Evolutionary conservation across 2,797 vertebrate species (phyloP).

Genomic region (Falco peregrinus): DNA sequence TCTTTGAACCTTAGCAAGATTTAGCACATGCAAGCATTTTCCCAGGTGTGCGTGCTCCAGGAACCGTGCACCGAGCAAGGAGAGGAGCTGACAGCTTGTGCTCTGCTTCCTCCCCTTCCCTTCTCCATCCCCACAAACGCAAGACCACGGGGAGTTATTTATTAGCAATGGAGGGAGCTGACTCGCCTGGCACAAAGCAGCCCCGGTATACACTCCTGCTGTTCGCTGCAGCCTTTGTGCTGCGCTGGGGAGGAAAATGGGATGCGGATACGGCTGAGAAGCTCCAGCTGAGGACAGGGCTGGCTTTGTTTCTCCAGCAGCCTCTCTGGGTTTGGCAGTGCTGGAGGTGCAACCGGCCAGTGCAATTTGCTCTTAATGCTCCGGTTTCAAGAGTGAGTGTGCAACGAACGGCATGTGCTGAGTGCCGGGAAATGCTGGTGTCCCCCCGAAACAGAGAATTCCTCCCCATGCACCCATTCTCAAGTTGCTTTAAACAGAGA

Average conservation of each 20-base stretch:
- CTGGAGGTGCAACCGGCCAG: neutral
- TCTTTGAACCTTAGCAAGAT: neutral
- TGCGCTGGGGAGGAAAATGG: neutral
- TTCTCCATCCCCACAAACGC: neutral
- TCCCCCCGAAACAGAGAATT: neutral
- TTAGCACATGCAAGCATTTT: neutral
- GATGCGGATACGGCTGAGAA: neutral
- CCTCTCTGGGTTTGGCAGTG: neutral
- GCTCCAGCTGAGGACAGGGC: neutral
- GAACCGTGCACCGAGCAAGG: neutral
- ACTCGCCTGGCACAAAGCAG: neutral
- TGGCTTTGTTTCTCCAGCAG: neutral
- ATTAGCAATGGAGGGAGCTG: neutral
- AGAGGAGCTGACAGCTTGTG: neutral
- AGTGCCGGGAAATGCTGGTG: neutral
- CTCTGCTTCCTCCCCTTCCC: neutral
- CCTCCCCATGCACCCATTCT: fast-evolving
- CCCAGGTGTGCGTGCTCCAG: neutral
- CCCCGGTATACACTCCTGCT: neutral
- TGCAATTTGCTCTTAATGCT: neutral
- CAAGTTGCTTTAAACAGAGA: neutral
- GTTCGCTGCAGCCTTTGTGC: neutral
- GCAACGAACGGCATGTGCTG: fast-evolving
- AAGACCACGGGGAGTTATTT: neutral
- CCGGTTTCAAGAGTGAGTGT: neutral